phyloP scores from a whole-genome alignment of 2,888 invertebrate species.

The Allolobophora icterica region DNA sequence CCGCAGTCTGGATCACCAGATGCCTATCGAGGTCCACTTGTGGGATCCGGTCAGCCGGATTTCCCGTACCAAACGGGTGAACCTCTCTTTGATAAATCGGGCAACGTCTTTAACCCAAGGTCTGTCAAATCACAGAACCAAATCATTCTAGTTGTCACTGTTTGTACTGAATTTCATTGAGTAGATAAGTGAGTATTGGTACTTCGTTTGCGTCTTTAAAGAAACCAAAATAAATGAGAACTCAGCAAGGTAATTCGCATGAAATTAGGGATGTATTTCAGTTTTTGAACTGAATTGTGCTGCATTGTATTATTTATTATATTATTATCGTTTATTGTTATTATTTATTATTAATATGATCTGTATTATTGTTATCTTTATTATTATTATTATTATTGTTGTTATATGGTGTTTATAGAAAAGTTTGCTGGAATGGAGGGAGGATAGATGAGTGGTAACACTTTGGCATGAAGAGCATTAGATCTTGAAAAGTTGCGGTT shows the following conservation, averaged over 20 bases:
- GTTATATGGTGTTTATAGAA: no score
- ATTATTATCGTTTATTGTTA: not conserved
- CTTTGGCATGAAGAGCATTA: no score
- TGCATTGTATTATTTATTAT: not conserved
- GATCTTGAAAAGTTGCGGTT: no score
- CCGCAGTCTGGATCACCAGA: not conserved
- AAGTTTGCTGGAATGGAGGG: no score
- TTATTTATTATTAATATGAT: not conserved
- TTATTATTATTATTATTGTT: no score
- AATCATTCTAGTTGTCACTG: not conserved
- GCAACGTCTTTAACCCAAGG: constrained; percentile 25
- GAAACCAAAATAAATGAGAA: not conserved
- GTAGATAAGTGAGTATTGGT: no score
- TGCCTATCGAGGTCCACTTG: not conserved
- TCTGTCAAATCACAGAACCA: not conserved
- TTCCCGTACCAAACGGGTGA: not conserved
- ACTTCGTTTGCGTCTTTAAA: not conserved
- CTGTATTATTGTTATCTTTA: no score
- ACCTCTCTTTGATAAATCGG: not conserved
- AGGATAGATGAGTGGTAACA: no score
- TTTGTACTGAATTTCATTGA: not conserved
- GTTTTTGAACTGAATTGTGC: not conserved
- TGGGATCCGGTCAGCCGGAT: not conserved
- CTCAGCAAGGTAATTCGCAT: not conserved
- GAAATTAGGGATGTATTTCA: not conserved